Base-by-base conservation (phyloP, 2,113 vertebrate genomes). In the Pipra filicauda region DNA sequence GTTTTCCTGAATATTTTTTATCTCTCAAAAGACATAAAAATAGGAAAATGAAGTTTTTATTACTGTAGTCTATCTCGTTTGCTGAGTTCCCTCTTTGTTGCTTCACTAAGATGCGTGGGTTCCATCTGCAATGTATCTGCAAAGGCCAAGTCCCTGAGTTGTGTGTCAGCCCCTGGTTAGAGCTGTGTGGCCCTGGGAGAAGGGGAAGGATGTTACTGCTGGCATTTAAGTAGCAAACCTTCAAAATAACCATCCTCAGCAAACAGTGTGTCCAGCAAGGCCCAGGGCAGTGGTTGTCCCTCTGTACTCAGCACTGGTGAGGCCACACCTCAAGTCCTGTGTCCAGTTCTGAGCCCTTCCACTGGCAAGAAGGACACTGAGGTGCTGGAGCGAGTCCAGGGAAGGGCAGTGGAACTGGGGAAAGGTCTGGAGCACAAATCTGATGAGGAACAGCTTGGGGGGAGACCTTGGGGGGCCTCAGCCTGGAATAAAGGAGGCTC, bases 181-280 rank as follows among this genome's bases (percentile, higher is more conserved):
- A 59, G n/a, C 39, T 83, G 0, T 33, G 58, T 73, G 31, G 12
- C 23, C 54, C 33, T 9, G 3, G 72, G 52, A 37, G 55, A 79
- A 79, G 37, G 35, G 33, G 23, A 64, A 39, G 48, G 31, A n/a
- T 18, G 2, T 44, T 37, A 27, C 5, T 71, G 54, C 51, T 93
- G 64, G 11, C n/a, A 35, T 73, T 85, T 39, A 49, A 65, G 28
- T 48, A 59, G 14, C 16, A 85, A 93, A 65, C 11, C 21, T 75
- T 66, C 31, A 51, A 46, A 78, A 64, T 41, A 55, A 58, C 28
- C 5, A 1, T 27, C 30, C 52, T 73, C 13, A 11, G 52, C 21
- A 37, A 0, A 0, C 0, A 30, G 8, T 21, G 52, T 39, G 28
- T 11, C 18, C 44, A n/a, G 51, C 52, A 59, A 67, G 61, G 51